Evolutionary conservation across 2,888 invertebrate species (phyloP), one percentile per base, ranked within the genome.

Genomic region (Agrochola circellaris): DNA sequence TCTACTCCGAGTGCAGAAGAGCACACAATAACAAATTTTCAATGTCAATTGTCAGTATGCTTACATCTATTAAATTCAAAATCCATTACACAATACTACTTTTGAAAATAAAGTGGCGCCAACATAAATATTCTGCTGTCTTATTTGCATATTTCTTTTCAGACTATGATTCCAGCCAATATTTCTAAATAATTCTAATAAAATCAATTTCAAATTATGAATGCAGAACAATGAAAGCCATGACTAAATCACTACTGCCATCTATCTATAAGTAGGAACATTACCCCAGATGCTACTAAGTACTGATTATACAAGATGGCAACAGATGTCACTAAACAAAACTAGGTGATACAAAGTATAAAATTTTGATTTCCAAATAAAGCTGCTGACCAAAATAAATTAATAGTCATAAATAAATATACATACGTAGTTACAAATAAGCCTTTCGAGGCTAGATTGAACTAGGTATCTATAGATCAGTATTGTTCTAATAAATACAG

Each of bases 271-370:
- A 17, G 11, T 34, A 34, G 6, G 11, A 68, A 34, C 23, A 58
- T 67, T 51, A 67, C 30, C 23, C 5, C 48, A 30, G 15, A 9
- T 17, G 58, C 34, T n/a, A 54, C 58, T 56, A n/a, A 34, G 15
- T 48, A 34, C 54, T 54, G 30, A 67, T n/a, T 34, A 56, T 2
- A 34, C 67, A 34, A 34, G 13, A 30, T 23, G 67, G 11, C 30
- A 54, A 56, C 42, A 73, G 42, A 74, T 74, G 42, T 30, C 74
- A 45, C 73, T 15, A 45, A 56, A n/a, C n/a, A 6, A 54, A 54
- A 70, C n/a, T 68, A 56, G 3, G 11, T n/a, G 17, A n/a, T 4
- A 17, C 26, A 6, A 73, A 23, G 38, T 8, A 34, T 2, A n/a
- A n/a, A 15, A 34, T 5, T 30, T 11, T 17, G 15, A 73, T 54